Evolutionary conservation across 2,113 vertebrate genomes (phyloP), one percentile per base, ranked within the genome.

Genomic region (Camarhynchus parvulus): DNA sequence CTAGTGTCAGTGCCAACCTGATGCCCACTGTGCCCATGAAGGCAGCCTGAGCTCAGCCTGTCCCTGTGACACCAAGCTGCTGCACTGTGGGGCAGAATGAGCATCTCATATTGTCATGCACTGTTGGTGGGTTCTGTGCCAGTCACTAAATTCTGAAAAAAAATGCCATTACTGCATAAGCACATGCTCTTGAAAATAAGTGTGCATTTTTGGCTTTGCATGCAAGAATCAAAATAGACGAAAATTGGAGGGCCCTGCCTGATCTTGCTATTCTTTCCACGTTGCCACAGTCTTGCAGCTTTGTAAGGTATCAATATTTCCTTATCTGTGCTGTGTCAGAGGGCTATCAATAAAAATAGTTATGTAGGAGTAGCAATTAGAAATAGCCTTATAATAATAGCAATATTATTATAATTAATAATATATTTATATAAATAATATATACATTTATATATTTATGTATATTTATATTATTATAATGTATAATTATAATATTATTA

Each of bases 51-150:
- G 33, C 44, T 56, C 66, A 63, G 39, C 14, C 52, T 47, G 52
- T 6, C 12, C 3, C 25, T 1, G 0, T 55, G 42, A 49, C 30
- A 50, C 11, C 9, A 39, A 31, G 7, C 1, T 62, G 4, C 33
- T 68, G 16, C 23, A 15, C 41, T 44, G 14, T 2, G 11, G 0
- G 3, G 20, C 24, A 64, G 63, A 90, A 78, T 22, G 49, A 63
- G 19, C 7, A 11, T 25, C 56, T 41, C 13, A 2, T 20, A 4
- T 4, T 9, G 23, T 25, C 0, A 0, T 7, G 8, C 27, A 2
- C 11, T 39, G 3, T 9, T 1, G 0, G 8, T 42, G 30, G 6
- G 4, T 37, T 83, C 61, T 68, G 14, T 0, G 0, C 10, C 35
- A 75, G 25, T 7, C 3, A 1, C 46, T 27, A 31, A 9, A 11